These are phyloP conservation scores for Heliconius ethilla DNA, from an alignment of 2,888 invertebrate species.

Conservation along the genomic window DNA sequence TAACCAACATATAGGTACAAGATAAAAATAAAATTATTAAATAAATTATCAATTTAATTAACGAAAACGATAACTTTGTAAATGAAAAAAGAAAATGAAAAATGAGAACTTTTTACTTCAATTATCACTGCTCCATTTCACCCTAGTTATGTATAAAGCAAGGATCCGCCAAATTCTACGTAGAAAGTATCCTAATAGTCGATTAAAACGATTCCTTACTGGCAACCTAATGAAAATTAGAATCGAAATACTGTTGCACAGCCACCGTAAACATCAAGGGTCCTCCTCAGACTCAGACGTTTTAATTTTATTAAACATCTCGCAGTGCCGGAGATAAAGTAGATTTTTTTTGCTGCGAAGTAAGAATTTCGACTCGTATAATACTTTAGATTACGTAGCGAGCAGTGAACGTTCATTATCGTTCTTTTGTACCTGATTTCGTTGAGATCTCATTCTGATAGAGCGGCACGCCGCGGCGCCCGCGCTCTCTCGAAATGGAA, in stretches of 20 bases:
- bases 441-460: slow-evolving; percentile 82
- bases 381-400: slow-evolving; percentile 82
- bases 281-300: slow-evolving; percentile 68
- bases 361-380: slow-evolving; percentile 80
- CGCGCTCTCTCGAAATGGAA: slow-evolving; percentile 79
- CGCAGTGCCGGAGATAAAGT: slow-evolving; percentile 75
- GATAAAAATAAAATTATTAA: neutral
- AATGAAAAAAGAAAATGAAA: neutral
- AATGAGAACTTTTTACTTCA: slow-evolving; percentile 5
- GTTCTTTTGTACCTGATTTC: slow-evolving; percentile 81
- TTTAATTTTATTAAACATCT: slow-evolving; percentile 81
- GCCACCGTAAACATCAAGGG: slow-evolving; percentile 70
- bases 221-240: slow-evolving; percentile 40
- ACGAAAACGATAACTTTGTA: neutral
- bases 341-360: slow-evolving; percentile 78
- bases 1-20: neutral
- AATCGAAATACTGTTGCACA: slow-evolving; percentile 70
- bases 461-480: slow-evolving; percentile 77
- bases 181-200: slow-evolving; percentile 38
- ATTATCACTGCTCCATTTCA: slow-evolving; percentile 20
- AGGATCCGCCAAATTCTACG: slow-evolving; percentile 12
- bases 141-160: slow-evolving; percentile 22
- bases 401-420: slow-evolving; percentile 82
- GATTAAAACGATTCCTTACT: slow-evolving; percentile 56
- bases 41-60: neutral